Evolutionary conservation across 2,797 vertebrate genomes (phyloP), one percentile per base, ranked within the genome.

Genomic region (Syngnathus acus): DNA sequence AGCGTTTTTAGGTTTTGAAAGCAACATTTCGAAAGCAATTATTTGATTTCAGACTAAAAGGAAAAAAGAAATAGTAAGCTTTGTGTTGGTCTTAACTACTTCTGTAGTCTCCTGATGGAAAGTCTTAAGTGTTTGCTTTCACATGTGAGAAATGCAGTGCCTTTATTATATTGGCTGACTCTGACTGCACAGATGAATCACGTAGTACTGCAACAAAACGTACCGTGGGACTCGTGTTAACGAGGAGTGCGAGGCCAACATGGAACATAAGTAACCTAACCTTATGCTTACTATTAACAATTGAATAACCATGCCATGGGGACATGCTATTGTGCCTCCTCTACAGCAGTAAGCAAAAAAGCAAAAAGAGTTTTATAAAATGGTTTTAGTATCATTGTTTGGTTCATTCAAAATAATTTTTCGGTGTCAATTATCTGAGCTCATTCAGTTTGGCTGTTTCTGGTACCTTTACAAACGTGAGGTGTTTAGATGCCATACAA

Each of bases 271-370:
- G 82, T 84, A 89, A 85, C 85, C 86, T 84, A 88, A 88, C 87
- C 86, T 84, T 84, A 88, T 85, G 83, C 86, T 86, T 76, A 75
- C 84, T 86, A 90, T 90, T 90, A 91, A 90, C 87, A 91, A 91
- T 91, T 91, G 87, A 91, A 88, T 87, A 89, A 83, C 81, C 69
- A 79, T 71, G 76, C 88, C 79, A 77, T 71, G 77, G 87, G 83
- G 88, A 90, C 65, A 78, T 75, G 62, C 70, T 82, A 69, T 68
- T 81, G 69, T 65, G 68, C 75, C 78, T 84, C 82, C 69, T 71
- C 75, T 78, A 83, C 75, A 76, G 78, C 59, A 62, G 64, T 67
- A 70, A 77, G 68, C 65, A 68, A 26, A 68, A 77, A 68, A 26
- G 2, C 2, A 83, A n/a, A 2, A 2, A 21, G 1, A n/a, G 1